Evolutionary conservation across 2,888 invertebrate genomes (phyloP).

Genomic region (Chloroclystis v-ata): DNA sequence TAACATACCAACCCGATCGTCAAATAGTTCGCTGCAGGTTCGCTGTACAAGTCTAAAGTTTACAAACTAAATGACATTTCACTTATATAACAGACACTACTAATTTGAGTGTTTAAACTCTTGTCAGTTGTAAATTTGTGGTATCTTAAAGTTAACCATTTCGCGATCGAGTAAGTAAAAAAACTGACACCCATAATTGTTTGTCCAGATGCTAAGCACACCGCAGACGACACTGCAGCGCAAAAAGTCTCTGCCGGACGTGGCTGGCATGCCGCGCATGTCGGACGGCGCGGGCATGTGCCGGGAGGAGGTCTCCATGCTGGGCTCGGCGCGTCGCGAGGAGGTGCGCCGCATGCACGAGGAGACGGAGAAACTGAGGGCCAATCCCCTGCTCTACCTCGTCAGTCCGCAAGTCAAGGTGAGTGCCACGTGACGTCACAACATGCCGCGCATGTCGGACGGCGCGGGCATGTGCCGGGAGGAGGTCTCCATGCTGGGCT

Average conservation of each 20-base stretch:
- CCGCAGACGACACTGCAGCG: slow-evolving; percentile 89
- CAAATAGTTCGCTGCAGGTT: too few species aligned
- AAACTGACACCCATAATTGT: background rate
- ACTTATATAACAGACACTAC: too few species aligned
- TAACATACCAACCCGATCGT: too few species aligned
- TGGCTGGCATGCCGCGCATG: slow-evolving; percentile 88
- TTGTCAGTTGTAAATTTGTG: too few species aligned
- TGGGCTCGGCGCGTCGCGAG: slow-evolving; percentile 96
- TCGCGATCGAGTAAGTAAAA: too few species aligned
- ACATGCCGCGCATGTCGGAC: slow-evolving; percentile 81
- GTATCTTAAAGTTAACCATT: too few species aligned
- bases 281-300: slow-evolving; percentile 88
- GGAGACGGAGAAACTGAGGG: slow-evolving; percentile 93
- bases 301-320: slow-evolving; percentile 94
- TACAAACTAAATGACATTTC: too few species aligned
- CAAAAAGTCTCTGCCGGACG: slow-evolving; percentile 98
- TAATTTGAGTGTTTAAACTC: too few species aligned
- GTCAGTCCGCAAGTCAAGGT: slow-evolving; percentile 98
- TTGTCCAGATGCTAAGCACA: slow-evolving; percentile 84
- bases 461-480: slow-evolving; percentile 90
- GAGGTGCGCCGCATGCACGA: slow-evolving; percentile 94
- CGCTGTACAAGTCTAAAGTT: too few species aligned
- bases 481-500: slow-evolving; percentile 95
- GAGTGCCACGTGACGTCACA: background rate
- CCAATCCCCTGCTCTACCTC: slow-evolving; percentile 96